These are phyloP conservation scores for Hippocampus comes DNA, from an alignment of 2,113 vertebrate genomes.

Conservation along the genomic window DNA sequence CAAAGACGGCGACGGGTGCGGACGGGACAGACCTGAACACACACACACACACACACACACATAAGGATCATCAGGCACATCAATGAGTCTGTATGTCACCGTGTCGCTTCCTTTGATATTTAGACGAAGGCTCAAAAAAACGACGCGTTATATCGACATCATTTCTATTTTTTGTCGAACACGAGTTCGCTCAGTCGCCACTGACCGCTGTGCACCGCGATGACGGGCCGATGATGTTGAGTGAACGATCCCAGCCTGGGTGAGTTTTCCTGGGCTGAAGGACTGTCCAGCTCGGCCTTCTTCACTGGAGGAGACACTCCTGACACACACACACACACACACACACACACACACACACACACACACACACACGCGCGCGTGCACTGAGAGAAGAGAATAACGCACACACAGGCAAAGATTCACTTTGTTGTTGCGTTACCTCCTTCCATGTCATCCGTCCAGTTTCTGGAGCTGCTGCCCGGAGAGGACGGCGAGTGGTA, in stretches of 20 bases:
- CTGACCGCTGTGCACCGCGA: constrained; percentile 96
- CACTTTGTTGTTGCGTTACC: constrained; percentile 62
- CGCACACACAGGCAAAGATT: neutral
- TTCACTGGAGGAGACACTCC: constrained; percentile 93
- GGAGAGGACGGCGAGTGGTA: constrained; percentile 94
- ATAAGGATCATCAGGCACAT: neutral
- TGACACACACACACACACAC: constrained; percentile 45
- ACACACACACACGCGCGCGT: too few relatives aligned
- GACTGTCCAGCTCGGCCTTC: constrained; percentile 95
- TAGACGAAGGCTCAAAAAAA: too few relatives aligned
- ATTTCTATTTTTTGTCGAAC: too few relatives aligned
- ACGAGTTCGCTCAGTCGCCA: neutral
- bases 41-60: neutral
- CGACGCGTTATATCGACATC: too few relatives aligned
- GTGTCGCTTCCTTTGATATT: too few relatives aligned
- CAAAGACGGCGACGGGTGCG: constrained; percentile 88
- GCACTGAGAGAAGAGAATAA: neutral
- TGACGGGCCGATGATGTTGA: constrained; percentile 96
- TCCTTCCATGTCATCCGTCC: constrained; percentile 97
- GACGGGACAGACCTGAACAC: constrained; percentile 82
- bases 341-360: constrained; percentile 5
- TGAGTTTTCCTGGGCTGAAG: constrained; percentile 89
- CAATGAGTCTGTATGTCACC: too few relatives aligned
- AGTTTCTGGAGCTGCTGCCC: constrained; percentile 94
- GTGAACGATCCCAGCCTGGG: constrained; percentile 91